These are phyloP conservation scores for Drosophila nebulosa DNA, from an alignment of 1,140 invertebrate genomes.

Conservation along the genomic window DNA sequence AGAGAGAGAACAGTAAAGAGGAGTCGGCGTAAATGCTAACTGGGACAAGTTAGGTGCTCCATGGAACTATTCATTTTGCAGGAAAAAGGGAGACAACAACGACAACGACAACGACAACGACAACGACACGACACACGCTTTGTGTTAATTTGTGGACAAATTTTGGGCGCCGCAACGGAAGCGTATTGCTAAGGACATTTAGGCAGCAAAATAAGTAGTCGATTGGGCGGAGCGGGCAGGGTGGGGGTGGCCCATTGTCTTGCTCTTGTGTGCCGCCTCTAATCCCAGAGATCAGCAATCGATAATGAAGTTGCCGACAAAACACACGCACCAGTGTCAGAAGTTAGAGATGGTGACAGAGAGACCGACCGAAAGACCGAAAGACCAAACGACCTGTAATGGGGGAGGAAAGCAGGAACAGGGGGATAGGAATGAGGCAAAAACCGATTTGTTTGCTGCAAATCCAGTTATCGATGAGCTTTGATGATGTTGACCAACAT, in stretches of 20 bases:
- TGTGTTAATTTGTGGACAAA: conserved; percentile 79
- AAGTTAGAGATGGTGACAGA: conserved; percentile 41
- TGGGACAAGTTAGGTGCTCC: conserved; percentile 70
- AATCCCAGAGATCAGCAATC: conserved; percentile 75
- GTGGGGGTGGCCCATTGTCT: conserved; percentile 39
- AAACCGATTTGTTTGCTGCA: conserved; percentile 68
- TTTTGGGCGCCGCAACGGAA: conserved; percentile 72
- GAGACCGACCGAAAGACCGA: background rate
- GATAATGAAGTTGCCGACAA: conserved; percentile 76
- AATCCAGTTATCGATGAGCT: conserved; percentile 75
- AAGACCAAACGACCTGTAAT: too few relatives aligned
- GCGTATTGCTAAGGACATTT: conserved; percentile 1
- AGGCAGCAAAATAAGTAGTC: background rate
- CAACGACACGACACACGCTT: conserved; percentile 47
- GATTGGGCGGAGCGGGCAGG: background rate
- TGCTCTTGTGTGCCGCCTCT: conserved; percentile 54
- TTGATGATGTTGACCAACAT: conserved; percentile 12
- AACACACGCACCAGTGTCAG: conserved; percentile 73
- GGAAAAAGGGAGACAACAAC: background rate
- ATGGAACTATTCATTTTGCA: conserved; percentile 22
- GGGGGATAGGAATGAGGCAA: conserved; percentile 15
- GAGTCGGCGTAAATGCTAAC: conserved; percentile 48
- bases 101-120: conserved; percentile 1
- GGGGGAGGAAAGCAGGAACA: too few relatives aligned
- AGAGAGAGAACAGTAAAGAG: background rate